Evolutionary conservation across 2,797 vertebrate species (phyloP), one percentile per base, ranked within the genome.

Genomic region (Mus caroli): DNA sequence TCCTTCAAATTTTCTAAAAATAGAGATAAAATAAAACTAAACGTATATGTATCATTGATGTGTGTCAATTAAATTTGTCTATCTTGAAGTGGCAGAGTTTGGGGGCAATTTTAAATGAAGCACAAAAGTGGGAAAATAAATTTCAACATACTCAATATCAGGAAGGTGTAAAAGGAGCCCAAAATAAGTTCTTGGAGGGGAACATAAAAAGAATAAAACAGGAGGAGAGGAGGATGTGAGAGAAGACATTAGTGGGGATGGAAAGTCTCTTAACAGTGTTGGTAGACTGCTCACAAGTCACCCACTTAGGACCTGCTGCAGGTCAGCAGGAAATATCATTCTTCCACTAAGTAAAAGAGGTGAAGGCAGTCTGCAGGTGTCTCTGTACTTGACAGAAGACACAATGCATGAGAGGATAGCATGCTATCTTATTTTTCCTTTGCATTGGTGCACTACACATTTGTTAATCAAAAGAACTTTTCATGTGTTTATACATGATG

Each of bases 41-140:
- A 76, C 2, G 0, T 28, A 58, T 40, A 40, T 67, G 12, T 43
- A 52, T 71, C n/a, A 50, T 17, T 40, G 6, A 71, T 79, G 13
- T 11, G 5, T 26, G 24, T 28, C 26, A 40, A 43, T 64, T 31
- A 83, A 37, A 58, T 56, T n/a, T 77, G 37, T 84, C 46, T 92
- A 0, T 80, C 31, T 85, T 46, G 34, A 13, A 73, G 19, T n/a
- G 46, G 22, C 60, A 75, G 40, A 50, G 6, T 40, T 71, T 85
- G 52, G 19, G 56, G n/a, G 12, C 34, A 86, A 79, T 92, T 97
- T 78, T 79, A 82, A 94, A 79, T 54, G 22, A 83, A 34, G 3
- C 31, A 28, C 77, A 62, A 93, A 88, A 73, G 89, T 76, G 62
- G 26, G 83, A 95, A 95, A 46, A 15, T 62, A 52, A 46, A 13